These are phyloP conservation scores for Chrosomus eos DNA, from an alignment of 2,797 vertebrate species.

Conservation along the genomic window DNA sequence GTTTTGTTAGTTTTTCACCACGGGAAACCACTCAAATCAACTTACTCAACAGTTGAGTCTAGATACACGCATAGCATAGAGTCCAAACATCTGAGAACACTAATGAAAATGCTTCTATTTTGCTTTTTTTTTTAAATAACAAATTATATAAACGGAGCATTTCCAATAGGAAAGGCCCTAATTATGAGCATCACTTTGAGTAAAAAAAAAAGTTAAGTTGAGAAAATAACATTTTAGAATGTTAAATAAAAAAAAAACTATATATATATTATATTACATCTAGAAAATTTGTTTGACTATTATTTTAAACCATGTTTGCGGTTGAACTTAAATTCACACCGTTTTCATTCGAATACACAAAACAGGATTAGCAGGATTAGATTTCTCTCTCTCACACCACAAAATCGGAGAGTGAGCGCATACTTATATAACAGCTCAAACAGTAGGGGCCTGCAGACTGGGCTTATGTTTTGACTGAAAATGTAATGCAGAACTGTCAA, in stretches of 20 bases:
- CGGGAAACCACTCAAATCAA: not conserved
- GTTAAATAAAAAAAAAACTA: not conserved
- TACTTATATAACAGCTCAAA: conserved; percentile 32
- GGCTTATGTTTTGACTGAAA: conserved; percentile 19
- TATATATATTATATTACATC: not conserved
- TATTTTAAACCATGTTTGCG: not conserved
- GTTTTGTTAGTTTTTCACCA: not conserved
- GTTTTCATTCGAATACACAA: not conserved
- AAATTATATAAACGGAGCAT: not conserved
- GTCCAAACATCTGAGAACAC: not conserved
- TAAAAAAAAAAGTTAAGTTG: not conserved
- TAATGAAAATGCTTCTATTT: not conserved
- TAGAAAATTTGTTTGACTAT: not conserved
- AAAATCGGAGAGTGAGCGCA: conserved; percentile 16
- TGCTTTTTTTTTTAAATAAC: not conserved
- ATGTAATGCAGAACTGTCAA: conserved; percentile 25
- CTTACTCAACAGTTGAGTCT: conserved; percentile 8
- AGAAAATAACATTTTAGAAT: not conserved
- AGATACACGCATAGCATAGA: not conserved
- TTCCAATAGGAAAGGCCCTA: not conserved
- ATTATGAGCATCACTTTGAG: not conserved
- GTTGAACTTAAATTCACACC: conserved; percentile 34
- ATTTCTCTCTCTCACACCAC: not conserved
- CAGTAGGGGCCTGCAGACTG: conserved; percentile 10
- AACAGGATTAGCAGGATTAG: conserved; percentile 31